Evolutionary conservation across 2,797 vertebrate genomes (phyloP).

Genomic region (Champsocephalus gunnari): DNA sequence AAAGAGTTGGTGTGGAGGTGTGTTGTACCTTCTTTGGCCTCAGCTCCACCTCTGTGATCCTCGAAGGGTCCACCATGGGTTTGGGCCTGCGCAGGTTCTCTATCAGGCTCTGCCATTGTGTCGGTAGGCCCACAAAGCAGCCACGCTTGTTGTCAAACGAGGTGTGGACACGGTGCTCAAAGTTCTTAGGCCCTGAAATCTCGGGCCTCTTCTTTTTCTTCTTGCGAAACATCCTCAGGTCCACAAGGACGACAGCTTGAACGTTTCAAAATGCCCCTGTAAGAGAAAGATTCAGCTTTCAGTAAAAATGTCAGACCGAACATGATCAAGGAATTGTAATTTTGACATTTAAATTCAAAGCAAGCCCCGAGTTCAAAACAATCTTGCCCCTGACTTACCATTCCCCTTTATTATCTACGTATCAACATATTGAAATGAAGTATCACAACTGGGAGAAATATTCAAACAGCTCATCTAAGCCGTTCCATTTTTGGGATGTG

Average conservation of each 20-base stretch:
- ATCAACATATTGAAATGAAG: slow-evolving; percentile 46
- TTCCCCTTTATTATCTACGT: slow-evolving; percentile 18
- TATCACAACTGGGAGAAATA: slow-evolving; percentile 24
- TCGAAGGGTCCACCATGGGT: slow-evolving; percentile 96
- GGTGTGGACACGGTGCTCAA: slow-evolving; percentile 98
- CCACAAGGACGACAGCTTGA: slow-evolving; percentile 57
- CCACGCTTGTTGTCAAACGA: slow-evolving; percentile 95
- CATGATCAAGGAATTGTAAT: slow-evolving; percentile 31
- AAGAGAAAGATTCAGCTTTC: slow-evolving; percentile 29
- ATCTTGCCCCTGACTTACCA: not conserved
- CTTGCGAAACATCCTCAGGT: slow-evolving; percentile 94
- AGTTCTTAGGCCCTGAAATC: slow-evolving; percentile 97
- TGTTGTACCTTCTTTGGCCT: slow-evolving; percentile 95
- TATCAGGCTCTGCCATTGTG: slow-evolving; percentile 98
- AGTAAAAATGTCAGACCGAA: slow-evolving; percentile 31
- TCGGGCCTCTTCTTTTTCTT: slow-evolving; percentile 99
- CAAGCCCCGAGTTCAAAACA: slow-evolving; percentile 38
- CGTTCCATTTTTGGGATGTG: slow-evolving; percentile 32
- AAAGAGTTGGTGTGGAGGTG: slow-evolving; percentile 12
- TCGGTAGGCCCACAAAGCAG: slow-evolving; percentile 95
- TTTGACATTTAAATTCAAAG: slow-evolving; percentile 46
- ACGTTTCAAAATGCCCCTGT: slow-evolving; percentile 67
- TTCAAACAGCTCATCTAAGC: slow-evolving; percentile 42
- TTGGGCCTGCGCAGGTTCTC: slow-evolving; percentile 95
- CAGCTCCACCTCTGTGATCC: slow-evolving; percentile 95